Conservation (phyloP, 2,113 vertebrate species). For the human region GRCh38 chr12:89074501-89075000, state of each 20-base stretch:
- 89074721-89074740: background rate
- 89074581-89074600: background rate
- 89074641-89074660: background rate
- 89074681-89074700: background rate
- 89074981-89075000: slow-evolving; percentile 33
- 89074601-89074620: slow-evolving; percentile 3
- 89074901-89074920: background rate
- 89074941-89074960: background rate
- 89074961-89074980: background rate
- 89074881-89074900: background rate
- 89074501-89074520: background rate
- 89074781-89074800: background rate
- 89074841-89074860: background rate
- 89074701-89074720: background rate
- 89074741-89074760: background rate
- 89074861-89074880: background rate
- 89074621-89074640: background rate
- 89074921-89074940: background rate
- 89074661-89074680: background rate
- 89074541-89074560: background rate
- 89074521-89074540: background rate
- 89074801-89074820: background rate
- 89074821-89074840: background rate
- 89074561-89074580: background rate
- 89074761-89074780: background rate